Conservation (phyloP, 1,140 invertebrate genomes). For the Dendroctonus ponderosae region DNA sequence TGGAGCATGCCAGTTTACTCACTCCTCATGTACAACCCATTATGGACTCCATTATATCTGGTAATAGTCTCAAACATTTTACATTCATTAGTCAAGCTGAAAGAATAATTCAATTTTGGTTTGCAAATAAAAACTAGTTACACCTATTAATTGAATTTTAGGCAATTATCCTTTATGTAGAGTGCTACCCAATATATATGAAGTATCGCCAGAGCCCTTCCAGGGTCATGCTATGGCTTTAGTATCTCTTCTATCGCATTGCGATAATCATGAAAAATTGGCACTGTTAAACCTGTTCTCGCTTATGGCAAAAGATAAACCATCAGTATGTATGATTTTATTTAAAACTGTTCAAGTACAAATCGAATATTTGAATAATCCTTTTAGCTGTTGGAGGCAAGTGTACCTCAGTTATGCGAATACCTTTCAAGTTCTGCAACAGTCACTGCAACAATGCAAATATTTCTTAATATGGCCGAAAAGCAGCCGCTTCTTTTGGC, state of each 20-base stretch:
- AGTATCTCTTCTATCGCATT: constrained; percentile 75
- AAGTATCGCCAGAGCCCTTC: constrained; percentile 79
- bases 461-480: constrained; percentile 73
- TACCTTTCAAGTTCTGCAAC: constrained; percentile 62
- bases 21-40: constrained; percentile 85
- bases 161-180: constrained; percentile 82
- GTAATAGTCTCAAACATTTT: constrained; percentile 52
- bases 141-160: constrained; percentile 45
- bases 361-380: not conserved
- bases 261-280: constrained; percentile 79
- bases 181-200: constrained; percentile 85
- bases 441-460: constrained; percentile 66
- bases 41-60: constrained; percentile 84
- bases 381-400: constrained; percentile 68
- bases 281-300: constrained; percentile 78
- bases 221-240: constrained; percentile 80
- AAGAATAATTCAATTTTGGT: not conserved
- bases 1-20: constrained; percentile 82
- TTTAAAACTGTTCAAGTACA: not conserved
- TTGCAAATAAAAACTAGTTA: not conserved
- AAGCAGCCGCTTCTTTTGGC: constrained; percentile 64
- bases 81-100: not conserved
- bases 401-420: constrained; percentile 74
- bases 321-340: constrained; percentile 58
- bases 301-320: constrained; percentile 76